Evolutionary conservation across 2,888 invertebrate species (phyloP).

Genomic region (Ennomos quercinarius): DNA sequence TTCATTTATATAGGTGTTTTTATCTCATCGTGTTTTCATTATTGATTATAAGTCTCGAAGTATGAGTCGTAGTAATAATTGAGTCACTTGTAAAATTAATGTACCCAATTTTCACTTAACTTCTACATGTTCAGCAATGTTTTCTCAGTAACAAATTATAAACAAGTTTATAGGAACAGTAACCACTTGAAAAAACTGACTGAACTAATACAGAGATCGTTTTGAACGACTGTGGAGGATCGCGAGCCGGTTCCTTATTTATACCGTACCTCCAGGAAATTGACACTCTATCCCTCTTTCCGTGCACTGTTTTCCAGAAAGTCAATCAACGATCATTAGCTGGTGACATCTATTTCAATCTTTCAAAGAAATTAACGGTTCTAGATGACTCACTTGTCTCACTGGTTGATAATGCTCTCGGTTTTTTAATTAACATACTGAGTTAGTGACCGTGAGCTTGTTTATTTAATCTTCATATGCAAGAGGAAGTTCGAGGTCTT

Average conservation of each 20-base stretch:
- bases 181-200: background rate
- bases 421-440: constrained; percentile 5
- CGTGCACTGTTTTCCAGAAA: constrained; percentile 68
- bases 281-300: constrained; percentile 53
- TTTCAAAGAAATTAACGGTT: constrained; percentile 65
- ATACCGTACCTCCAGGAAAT: constrained; percentile 60
- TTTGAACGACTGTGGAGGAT: constrained; percentile 3
- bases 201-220: constrained; percentile 4
- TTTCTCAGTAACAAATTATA: too few species aligned
- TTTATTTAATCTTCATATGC: background rate
- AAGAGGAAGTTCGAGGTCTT: constrained; percentile 9
- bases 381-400: constrained; percentile 48
- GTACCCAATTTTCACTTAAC: too few species aligned
- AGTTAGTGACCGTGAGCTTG: constrained; percentile 26
- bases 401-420: constrained; percentile 25
- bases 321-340: constrained; percentile 64
- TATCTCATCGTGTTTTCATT: background rate
- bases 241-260: constrained; percentile 49
- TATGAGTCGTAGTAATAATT: too few species aligned
- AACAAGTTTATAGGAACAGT: background rate
- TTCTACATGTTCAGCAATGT: too few species aligned
- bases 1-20: constrained; percentile 16
- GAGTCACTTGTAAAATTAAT: too few species aligned
- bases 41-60: too few species aligned
- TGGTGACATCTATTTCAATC: constrained; percentile 64